Evolutionary conservation across 2,797 vertebrate species (phyloP), one percentile per base, ranked within the genome.

Genomic region (Acanthurus tractus): DNA sequence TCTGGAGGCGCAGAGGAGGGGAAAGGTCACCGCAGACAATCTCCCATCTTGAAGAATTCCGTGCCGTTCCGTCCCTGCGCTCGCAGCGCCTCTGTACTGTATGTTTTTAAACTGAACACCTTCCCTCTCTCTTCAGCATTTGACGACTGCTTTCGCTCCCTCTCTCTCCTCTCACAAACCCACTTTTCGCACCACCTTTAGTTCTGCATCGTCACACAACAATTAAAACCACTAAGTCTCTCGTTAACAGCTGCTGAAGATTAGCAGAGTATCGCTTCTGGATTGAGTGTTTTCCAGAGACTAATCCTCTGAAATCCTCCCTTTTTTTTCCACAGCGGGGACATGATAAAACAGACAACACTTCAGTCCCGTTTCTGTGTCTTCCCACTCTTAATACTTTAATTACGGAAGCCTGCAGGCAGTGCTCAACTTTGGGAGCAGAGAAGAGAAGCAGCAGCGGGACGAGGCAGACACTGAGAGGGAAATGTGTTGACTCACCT

Each of bases 401-500:
- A 57, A 48, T 56, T 25, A 42, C 3, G 0, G 29, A 12, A 58
- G 55, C 52, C 44, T 6, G 58, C n/a, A 45, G 69, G 34, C 50
- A 29, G 66, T 45, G 62, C 63, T 20, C 25, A 85, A 87, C 71
- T 88, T 86, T 40, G 29, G 42, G 11, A 2, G 6, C 0, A 38
- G 6, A 6, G 25, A 22, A 15, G 17, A 53, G 4, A 34, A 13
- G 50, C 70, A 63, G 25, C 14, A 53, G 36, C 12, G n/a, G 12
- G 6, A n/a, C 8, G 14, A 6, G 4, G 3, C 1, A 23, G 40
- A 5, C 17, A 2, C 1, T 15, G 1, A 45, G 18, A 48, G 25
- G 18, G 8, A 17, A 34, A 1, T 0, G n/a, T 9, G 29, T 10
- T 14, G 63, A 83, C 96, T 95, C 95, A 99, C 98, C 96, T 97